Evolutionary conservation across 2,113 vertebrate genomes (phyloP).

Genomic region (Pionites leucogaster): DNA sequence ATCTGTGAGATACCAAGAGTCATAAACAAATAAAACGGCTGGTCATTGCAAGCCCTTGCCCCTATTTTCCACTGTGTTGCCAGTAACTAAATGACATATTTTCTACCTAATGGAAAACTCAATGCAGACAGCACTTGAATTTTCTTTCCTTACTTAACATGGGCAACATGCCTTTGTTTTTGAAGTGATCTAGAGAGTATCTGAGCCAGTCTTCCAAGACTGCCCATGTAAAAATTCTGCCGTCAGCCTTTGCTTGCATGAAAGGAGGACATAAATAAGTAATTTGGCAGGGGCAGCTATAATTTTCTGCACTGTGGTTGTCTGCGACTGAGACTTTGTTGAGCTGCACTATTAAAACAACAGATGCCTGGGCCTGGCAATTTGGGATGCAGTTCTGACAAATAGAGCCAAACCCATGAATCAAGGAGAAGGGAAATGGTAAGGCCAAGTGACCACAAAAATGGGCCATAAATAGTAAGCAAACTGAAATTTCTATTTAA

Average conservation of each 20-base stretch:
- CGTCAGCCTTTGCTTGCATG: background rate
- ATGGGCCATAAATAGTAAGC: background rate
- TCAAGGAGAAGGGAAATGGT: background rate
- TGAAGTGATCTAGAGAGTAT: background rate
- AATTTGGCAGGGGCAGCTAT: background rate
- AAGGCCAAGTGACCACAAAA: conserved; percentile 8
- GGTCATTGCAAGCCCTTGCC: background rate
- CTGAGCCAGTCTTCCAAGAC: background rate
- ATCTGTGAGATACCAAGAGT: background rate
- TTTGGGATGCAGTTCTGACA: background rate
- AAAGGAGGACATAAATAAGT: background rate
- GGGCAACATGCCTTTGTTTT: background rate
- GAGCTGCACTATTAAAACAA: background rate
- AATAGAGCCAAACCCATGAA: background rate
- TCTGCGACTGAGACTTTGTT: background rate
- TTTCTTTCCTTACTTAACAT: background rate
- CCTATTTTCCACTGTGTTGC: background rate
- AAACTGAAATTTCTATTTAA: background rate
- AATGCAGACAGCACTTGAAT: background rate
- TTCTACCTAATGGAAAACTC: background rate
- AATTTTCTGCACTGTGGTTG: background rate
- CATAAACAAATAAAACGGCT: background rate
- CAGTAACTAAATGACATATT: background rate
- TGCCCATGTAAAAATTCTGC: background rate
- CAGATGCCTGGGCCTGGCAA: background rate